Evolutionary conservation across 2,888 invertebrate genomes (phyloP), one percentile per base, ranked within the genome.

Genomic region (Dolomedes plantarius): DNA sequence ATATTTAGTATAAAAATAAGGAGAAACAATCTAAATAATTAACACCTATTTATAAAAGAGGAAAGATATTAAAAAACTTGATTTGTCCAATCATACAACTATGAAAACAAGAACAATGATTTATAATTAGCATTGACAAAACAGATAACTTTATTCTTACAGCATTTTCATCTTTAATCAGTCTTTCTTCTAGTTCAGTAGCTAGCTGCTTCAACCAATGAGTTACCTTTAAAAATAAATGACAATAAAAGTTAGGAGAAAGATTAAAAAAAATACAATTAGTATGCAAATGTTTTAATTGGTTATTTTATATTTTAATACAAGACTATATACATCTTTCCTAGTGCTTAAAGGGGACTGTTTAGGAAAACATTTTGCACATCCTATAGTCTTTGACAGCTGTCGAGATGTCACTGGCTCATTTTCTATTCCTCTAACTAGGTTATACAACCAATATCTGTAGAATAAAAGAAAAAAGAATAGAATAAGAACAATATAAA

Each of bases 311-410:
- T n/a, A n/a, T 36, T 5, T 36, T 36, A n/a, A 36, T 36, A 36
- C 7, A 11, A 13, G 19, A n/a, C n/a, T 71, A 32, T 79, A 92
- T 27, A 96, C 93, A 81, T 94, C 94, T 32, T 94, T 94, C 41
- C 94, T 91, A 23, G 94, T 94, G 0, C 92, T 91, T 5, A 98
- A 93, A 11, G 95, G 95, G 89, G 94, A 94, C 90, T 94, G 94
- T 0, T 97, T 98, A 1, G 94, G 94, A 91, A 99, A 98, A 90
- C 96, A 96, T 92, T 99, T 99, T 91, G 97, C 96, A 90, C 98
- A 98, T 0, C 98, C 98, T 89, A 99, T 97, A 75, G 98, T 98
- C 91, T 98, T 98, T 0, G 97, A 94, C 78, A 97, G 94, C 87
- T 97, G 94, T 88, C 97, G 94, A 0, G 95, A 94, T 85, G 94